phyloP scores from a whole-genome alignment of 2,888 invertebrate genomes.

The Gymnocheta viridis region DNA sequence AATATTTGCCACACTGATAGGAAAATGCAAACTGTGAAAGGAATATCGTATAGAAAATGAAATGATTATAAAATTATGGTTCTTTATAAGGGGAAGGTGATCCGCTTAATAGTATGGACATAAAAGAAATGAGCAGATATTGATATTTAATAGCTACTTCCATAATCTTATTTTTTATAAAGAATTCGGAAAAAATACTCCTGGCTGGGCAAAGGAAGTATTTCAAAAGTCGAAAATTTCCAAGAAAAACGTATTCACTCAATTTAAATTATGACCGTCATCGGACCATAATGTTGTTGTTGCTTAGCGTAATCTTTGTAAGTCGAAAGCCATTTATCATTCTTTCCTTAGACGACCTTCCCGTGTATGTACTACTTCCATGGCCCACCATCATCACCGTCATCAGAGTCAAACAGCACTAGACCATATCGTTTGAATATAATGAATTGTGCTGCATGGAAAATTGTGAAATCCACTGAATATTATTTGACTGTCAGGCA shows the following conservation, averaged over 20 bases:
- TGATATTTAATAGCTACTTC: too few relatives aligned
- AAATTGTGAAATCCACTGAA: slow-evolving; percentile 57
- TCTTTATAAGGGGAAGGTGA: neutral
- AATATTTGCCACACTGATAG: slow-evolving; percentile 35
- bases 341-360: too few relatives aligned
- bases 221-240: too few relatives aligned
- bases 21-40: slow-evolving; percentile 14
- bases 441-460: slow-evolving; percentile 56
- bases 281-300: too few relatives aligned
- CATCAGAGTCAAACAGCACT: neutral
- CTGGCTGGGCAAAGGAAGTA: too few relatives aligned
- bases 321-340: too few relatives aligned
- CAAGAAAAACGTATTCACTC: too few relatives aligned
- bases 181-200: too few relatives aligned
- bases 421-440: slow-evolving; percentile 44
- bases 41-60: slow-evolving; percentile 6
- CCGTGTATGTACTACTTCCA: too few relatives aligned
- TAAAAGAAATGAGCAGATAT: neutral
- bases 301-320: too few relatives aligned
- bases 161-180: too few relatives aligned
- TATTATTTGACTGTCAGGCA: slow-evolving; percentile 56
- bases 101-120: neutral
- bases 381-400: neutral
- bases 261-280: too few relatives aligned
- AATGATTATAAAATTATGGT: slow-evolving; percentile 3